Evolutionary conservation across 2,113 vertebrate species (phyloP).

Genomic region (Parus major): DNA sequence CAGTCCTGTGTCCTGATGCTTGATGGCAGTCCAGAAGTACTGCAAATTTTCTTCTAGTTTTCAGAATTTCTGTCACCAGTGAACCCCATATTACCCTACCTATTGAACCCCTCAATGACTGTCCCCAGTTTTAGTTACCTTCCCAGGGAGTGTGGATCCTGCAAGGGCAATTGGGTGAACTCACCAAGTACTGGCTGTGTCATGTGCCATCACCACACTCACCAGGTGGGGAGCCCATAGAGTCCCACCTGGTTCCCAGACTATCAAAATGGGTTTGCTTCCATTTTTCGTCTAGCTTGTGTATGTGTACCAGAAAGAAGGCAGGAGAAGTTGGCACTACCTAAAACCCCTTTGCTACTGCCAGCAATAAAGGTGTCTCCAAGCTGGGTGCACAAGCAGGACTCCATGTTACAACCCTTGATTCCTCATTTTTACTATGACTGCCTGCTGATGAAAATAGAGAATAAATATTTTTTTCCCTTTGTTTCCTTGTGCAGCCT

Average conservation of each 20-base stretch:
- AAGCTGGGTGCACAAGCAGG: not conserved
- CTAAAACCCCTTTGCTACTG: not conserved
- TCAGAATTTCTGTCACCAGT: not conserved
- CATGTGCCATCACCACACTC: not conserved
- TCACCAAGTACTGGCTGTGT: not conserved
- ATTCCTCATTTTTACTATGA: not conserved
- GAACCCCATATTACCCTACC: not conserved
- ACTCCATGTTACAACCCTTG: not conserved
- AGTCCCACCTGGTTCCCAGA: not conserved
- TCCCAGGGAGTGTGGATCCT: not conserved
- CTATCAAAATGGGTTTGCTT: not conserved
- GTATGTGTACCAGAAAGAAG: not conserved
- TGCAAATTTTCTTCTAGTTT: not conserved
- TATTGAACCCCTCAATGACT: not conserved
- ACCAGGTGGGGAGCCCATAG: not conserved
- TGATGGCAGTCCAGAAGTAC: not conserved
- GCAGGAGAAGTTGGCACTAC: not conserved
- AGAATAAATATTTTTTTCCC: not conserved
- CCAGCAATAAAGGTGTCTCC: not conserved
- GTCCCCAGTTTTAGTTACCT: not conserved
- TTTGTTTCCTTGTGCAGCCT: not conserved
- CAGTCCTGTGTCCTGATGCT: not conserved
- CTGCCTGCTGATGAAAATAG: not conserved
- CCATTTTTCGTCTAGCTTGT: not conserved
- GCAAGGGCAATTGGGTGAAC: not conserved